Evolutionary conservation across 2,113 vertebrate species (phyloP).

Genomic region (Aplodontia rufa): DNA sequence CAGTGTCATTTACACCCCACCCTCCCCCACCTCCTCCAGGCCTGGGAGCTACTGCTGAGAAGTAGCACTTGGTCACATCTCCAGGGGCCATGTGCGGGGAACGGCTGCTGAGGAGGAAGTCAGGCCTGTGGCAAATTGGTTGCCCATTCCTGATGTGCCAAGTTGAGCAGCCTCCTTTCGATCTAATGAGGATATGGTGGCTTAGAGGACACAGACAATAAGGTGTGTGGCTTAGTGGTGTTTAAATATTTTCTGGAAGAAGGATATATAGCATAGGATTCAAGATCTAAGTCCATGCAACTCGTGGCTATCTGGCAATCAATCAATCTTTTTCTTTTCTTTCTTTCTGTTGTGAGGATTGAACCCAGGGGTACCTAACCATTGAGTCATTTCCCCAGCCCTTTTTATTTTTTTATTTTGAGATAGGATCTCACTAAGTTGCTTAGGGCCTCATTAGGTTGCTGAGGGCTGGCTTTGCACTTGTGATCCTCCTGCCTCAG

Average conservation of each 20-base stretch:
- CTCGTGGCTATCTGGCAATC: too few relatives aligned
- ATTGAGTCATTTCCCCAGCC: too few relatives aligned
- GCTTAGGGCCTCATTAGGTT: too few relatives aligned
- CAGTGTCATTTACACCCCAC: constrained; percentile 75
- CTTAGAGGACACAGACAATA: neutral
- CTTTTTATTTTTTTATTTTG: too few relatives aligned
- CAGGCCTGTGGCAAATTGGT: neutral
- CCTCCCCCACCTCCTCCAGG: constrained; percentile 50
- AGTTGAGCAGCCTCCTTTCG: neutral
- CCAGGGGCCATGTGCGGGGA: constrained; percentile 52
- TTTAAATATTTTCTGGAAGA: constrained; percentile 23
- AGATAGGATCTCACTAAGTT: too few relatives aligned
- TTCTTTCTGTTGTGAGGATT: too few relatives aligned
- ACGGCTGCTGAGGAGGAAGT: constrained; percentile 9
- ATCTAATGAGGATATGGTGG: neutral
- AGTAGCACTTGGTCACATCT: constrained; percentile 35
- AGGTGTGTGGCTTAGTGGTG: neutral
- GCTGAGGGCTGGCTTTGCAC: too few relatives aligned
- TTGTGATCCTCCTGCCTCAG: too few relatives aligned
- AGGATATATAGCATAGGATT: neutral
- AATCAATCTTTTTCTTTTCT: too few relatives aligned
- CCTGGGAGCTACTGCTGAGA: constrained; percentile 47
- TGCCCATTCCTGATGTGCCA: neutral
- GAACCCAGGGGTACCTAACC: too few relatives aligned
- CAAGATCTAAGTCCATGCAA: neutral